Evolutionary conservation across 2,888 invertebrate genomes (phyloP), one percentile per base, ranked within the genome.

Genomic region (Drosophila mimica): DNA sequence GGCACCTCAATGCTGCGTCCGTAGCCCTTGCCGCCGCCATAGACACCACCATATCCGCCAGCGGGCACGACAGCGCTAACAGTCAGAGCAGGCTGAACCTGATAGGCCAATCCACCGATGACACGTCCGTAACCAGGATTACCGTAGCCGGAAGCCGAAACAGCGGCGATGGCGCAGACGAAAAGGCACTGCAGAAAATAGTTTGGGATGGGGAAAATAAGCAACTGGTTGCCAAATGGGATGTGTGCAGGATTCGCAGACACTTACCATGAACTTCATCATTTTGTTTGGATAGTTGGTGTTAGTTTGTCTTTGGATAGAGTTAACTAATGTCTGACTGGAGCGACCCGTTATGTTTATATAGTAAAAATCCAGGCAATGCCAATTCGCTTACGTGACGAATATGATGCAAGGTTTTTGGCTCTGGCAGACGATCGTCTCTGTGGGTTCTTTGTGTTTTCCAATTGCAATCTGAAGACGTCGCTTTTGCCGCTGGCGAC

Each of bases 201-300:
- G 8, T 5, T 8, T 13, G 6, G 49, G 28, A 30, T 30, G 13
- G 30, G 20, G 8, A 38, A 48, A 58, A 51, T 73, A 20, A 75
- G 71, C 28, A 20, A 5, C 25, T 34, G 52, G 4, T 52, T 31
- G 4, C 25, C 25, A 25, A 3, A 11, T 25, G 59, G 25, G 6
- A 11, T 17, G 48, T 11, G 17, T 2, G 30, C n/a, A 54, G 76
- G 74, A 79, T 53, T 43, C 28, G 63, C 34, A 5, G 48, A 54
- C 61, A 84, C 87, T 87, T 75, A 87, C 87, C 89, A 87, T 81
- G 71, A 73, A 87, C 79, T 87, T 89, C 79, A 87, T 77, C 86
- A 87, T 87, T 64, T 74, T 88, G 76, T 67, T 69, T 13, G 65
- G 60, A 49, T 67, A 33, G 59, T 64, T 53, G 53, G 70, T 71